These are phyloP conservation scores for Thumatha senex DNA, from an alignment of 2,888 invertebrate species.

Conservation along the genomic window DNA sequence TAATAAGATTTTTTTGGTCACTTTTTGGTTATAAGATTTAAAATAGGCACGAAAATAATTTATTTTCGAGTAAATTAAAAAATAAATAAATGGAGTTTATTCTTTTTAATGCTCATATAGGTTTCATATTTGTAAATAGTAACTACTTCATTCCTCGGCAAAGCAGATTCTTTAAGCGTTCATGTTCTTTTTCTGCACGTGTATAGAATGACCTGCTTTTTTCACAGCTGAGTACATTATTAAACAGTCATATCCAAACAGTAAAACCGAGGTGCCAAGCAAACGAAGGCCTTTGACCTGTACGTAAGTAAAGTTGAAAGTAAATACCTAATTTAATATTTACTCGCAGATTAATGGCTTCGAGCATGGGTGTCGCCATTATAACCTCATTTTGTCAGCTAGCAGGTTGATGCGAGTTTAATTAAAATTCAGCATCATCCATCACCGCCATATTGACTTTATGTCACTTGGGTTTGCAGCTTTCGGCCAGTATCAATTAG, in stretches of 20 bases:
- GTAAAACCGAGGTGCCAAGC: neutral
- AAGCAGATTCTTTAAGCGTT: no score
- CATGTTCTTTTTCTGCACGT: no score
- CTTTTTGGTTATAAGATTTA: no score
- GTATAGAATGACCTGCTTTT: no score
- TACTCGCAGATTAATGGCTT: conserved; percentile 20
- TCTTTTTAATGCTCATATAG: no score
- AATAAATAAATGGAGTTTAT: no score
- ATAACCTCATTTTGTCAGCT: conserved; percentile 76
- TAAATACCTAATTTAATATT: conserved; percentile 21
- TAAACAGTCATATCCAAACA: neutral
- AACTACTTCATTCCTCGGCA: no score
- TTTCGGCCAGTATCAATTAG: conserved; percentile 71
- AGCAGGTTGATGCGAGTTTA: conserved; percentile 75
- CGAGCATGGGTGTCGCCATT: conserved; percentile 48
- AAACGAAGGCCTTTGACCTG: conserved; percentile 1
- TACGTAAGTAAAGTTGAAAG: neutral
- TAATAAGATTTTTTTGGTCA: no score
- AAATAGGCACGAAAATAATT: no score
- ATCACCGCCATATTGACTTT: conserved; percentile 78
- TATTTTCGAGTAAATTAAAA: no score
- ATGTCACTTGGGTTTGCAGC: conserved; percentile 67
- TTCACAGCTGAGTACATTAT: neutral
- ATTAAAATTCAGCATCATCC: conserved; percentile 78
- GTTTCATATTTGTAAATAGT: no score